Evolutionary conservation across 2,888 invertebrate species (phyloP), one percentile per base, ranked within the genome.

Genomic region (Caenorhabditis sp.): DNA sequence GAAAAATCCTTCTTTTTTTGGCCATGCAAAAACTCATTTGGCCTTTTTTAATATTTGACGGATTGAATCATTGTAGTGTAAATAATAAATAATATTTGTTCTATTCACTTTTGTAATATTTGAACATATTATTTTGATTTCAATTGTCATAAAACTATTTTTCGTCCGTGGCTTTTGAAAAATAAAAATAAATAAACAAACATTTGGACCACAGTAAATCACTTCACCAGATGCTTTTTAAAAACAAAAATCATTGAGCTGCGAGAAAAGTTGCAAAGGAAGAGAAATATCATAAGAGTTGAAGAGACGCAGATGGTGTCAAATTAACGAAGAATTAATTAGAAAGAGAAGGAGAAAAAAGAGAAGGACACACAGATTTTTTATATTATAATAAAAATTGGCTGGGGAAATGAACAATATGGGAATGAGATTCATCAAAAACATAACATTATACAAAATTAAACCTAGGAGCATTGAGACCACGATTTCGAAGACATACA

Each of bases 341-440:
- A 25, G 43, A 59, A 54, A 54, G 43, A 53, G 59, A 43, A 66
- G 59, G 60, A 52, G 58, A 52, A 31, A n/a, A 27, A 23, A 25
- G 27, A 50, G 57, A 63, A 54, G 56, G 43, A 56, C 36, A 27
- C n/a, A 50, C 36, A 23, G 56, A 14, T 12, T 63, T 54, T 7
- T 31, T n/a, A 20, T 27, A 26, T n/a, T 57, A n/a, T 23, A 17
- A 14, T 10, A 49, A 17, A n/a, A 49, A 57, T 26, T 36, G 10
- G 27, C n/a, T 26, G 21, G 25, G 26, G 25, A 25, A 31, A 8
- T 20, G 25, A 52, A 27, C 25, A 27, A 20, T 27, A 17, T 14
- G 60, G n/a, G 21, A 21, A 23, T 25, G 38, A 53, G 53, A n/a
- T n/a, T n/a, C n/a, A n/a, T n/a, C n/a, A n/a, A n/a, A n/a, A n/a